Evolutionary conservation across 2,797 vertebrate genomes (phyloP).

Genomic region (Harpagifer antarcticus): DNA sequence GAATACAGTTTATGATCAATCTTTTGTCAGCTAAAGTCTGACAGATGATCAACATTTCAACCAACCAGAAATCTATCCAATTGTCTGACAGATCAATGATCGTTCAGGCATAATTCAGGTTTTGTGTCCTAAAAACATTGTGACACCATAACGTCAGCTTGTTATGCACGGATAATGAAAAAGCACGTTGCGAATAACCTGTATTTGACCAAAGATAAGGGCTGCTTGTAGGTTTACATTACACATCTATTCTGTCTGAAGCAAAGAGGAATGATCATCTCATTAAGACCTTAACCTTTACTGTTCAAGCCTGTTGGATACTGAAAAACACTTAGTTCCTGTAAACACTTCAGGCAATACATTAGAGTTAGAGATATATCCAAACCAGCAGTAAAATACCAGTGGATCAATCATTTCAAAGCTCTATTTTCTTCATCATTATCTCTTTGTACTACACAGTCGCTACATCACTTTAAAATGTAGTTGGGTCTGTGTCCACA

Average conservation of each 20-base stretch:
- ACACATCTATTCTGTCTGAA: background rate
- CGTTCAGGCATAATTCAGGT: background rate
- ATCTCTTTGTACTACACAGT: background rate
- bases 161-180: background rate
- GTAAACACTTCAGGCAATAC: slow-evolving; percentile 12
- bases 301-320: background rate
- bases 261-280: background rate
- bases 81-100: background rate
- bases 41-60: too few species aligned
- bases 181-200: background rate
- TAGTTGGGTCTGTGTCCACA: background rate
- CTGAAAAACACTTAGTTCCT: background rate
- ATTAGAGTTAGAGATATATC: slow-evolving; percentile 33
- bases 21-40: background rate
- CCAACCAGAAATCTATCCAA: background rate
- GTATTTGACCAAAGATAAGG: background rate
- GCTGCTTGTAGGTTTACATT: too few species aligned
- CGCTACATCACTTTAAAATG: background rate
- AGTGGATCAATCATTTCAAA: background rate
- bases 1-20: background rate
- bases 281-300: slow-evolving; percentile 17
- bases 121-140: background rate
- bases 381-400: background rate
- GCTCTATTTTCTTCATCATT: background rate
- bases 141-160: background rate